Base-by-base conservation (phyloP, 2,113 vertebrate genomes). In the Phyllostomus hastatus region DNA sequence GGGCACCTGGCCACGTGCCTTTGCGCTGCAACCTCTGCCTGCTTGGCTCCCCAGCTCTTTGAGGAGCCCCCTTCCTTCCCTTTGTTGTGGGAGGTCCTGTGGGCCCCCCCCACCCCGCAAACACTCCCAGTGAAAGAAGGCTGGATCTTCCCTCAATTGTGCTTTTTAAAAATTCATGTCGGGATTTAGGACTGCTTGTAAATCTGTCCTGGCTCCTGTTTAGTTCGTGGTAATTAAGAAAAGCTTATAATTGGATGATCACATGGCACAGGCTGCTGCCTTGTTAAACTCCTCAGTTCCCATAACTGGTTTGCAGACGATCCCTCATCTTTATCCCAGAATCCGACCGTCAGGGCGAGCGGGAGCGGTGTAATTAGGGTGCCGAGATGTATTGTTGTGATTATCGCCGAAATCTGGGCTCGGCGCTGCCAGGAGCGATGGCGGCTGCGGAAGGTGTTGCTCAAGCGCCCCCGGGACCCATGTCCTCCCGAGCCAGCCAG, bases 221-320 rank as follows among this genome's bases (percentile, higher is more conserved):
- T 90, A 78, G 66, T 17, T 92, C 79, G 54, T 2, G 57, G 50
- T 92, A 82, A 96, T 95, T 96, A 96, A 80, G 90, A n/a, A 82
- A 86, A 84, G 70, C 76, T 19, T 90, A 12, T 86, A 90, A 95
- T 46, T 97, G 96, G 43, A 16, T 72, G 1, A 59, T 97, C 50
- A 83, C 69, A 75, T 76, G 57, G 20, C 41, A 38, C 20, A 35
- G 35, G 0, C 73, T 82, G 69, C 83, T 89, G 16, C 95, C 86
- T 93, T 92, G 82, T 95, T 96, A 96, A 96, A 93, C 79, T 86
- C 89, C 41, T 96, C 89, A 92, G 41, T 88, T 94, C 75, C 69
- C 43, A 1, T 97, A 94, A 96, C 96, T 96, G 93, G 80, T 92
- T 94, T 92, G 70, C 82, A 41, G 84, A 35, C 78, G 90, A 67